phyloP scores from a whole-genome alignment of 2,888 invertebrate species.

The Tetanocera ferruginea region DNA sequence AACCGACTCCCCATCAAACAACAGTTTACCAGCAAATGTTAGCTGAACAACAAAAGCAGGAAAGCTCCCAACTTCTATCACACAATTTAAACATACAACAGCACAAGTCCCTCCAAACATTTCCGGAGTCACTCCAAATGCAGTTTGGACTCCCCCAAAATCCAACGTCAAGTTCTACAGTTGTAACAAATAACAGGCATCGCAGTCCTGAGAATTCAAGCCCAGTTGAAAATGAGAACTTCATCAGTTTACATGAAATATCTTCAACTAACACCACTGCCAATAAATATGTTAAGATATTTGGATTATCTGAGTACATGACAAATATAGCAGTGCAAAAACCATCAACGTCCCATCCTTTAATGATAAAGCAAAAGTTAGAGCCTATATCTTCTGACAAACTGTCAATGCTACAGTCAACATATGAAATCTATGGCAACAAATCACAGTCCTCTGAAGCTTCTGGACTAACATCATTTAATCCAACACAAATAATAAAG shows the following conservation, averaged over 20 bases:
- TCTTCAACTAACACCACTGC: constrained; percentile 21
- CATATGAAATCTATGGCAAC: constrained; percentile 51
- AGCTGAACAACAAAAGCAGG: constrained; percentile 65
- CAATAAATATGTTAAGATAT: constrained; percentile 8
- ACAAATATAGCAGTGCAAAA: neutral
- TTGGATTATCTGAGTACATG: neutral
- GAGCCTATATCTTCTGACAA: constrained; percentile 61
- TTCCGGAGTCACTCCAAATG: constrained; percentile 53
- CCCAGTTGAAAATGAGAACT: neutral
- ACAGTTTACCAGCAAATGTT: constrained; percentile 70
- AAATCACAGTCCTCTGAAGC: constrained; percentile 35
- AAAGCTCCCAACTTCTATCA: constrained; percentile 55
- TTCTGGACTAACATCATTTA: constrained; percentile 53
- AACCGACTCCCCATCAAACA: constrained; percentile 70
- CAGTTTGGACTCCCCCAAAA: constrained; percentile 47
- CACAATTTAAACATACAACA: constrained; percentile 55
- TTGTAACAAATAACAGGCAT: neutral
- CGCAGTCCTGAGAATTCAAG: neutral
- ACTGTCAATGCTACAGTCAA: constrained; percentile 51
- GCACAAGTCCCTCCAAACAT: constrained; percentile 48
- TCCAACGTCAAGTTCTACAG: neutral
- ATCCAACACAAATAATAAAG: constrained; percentile 55
- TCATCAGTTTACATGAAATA: neutral
- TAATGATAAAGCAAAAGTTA: constrained; percentile 61
- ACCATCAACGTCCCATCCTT: constrained; percentile 1